These are phyloP conservation scores for Keiferia lycopersicella DNA, from an alignment of 2,888 invertebrate species.

Conservation along the genomic window DNA sequence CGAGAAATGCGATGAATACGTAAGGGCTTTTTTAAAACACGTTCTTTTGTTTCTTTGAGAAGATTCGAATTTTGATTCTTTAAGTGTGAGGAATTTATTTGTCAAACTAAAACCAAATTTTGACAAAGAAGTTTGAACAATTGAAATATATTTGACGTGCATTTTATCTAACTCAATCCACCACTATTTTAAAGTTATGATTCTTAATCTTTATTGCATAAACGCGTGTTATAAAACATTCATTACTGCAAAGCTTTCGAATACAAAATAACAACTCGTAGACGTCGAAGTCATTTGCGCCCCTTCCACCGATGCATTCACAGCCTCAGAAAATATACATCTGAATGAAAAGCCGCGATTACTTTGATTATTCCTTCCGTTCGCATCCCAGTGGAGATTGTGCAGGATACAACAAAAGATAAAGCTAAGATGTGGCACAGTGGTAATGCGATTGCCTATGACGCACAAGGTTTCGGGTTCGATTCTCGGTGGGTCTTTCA, in stretches of 20 bases:
- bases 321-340: conserved; percentile 49
- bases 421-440: conserved; percentile 16
- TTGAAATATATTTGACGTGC: no score
- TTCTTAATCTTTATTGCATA: background rate
- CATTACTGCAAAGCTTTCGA: no score
- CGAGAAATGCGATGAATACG: background rate
- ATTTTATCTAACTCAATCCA: no score
- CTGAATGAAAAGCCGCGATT: conserved; percentile 47
- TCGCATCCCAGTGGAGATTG: conserved; percentile 44
- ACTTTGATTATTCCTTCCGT: conserved; percentile 56
- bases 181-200: background rate
- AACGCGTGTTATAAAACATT: background rate
- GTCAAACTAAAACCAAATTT: no score
- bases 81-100: no score
- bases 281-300: conserved; percentile 45
- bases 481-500: no score
- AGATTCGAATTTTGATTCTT: no score
- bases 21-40: background rate
- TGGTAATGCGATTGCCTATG: no score
- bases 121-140: no score
- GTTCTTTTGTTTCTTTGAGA: background rate
- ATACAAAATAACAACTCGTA: no score
- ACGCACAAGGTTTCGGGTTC: no score
- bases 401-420: conserved; percentile 34
- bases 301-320: conserved; percentile 44